Evolutionary conservation across 2,888 invertebrate species (phyloP), one percentile per base, ranked within the genome.

Genomic region (Neoscelio sp.): DNA sequence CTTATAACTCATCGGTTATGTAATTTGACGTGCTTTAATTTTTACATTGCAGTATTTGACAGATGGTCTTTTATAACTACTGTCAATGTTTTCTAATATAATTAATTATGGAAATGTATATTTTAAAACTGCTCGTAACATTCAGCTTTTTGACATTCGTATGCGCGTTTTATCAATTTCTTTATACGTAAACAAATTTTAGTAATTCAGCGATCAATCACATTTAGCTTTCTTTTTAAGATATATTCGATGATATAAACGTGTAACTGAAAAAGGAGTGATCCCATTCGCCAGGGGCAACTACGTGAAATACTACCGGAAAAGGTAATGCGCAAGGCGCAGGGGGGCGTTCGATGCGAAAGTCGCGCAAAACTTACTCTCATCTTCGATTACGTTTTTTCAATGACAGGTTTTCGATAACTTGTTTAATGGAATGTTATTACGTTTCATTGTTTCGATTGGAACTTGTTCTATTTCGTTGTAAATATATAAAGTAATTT

Each of bases 201-300:
- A n/a, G n/a, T n/a, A n/a, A n/a, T n/a, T n/a, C n/a, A n/a, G n/a
- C 26, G 44, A 17, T 46, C 30, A 42, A 65, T 65, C 42, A 48
- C 56, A 40, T 48, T 58, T 38, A 56, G 48, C 70, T 70, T 70
- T 70, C 70, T 58, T 68, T 58, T 58, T 48, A 28, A 26, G 35
- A 2, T 10, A 33, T 12, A 12, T 28, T 0, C 7, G 33, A n/a
- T 15, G 15, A 18, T 30, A 62, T 46, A 40, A 17, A 56, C 17
- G 23, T 23, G 42, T 8, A 5, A 3, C 50, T 75, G 17, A 18
- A 62, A 76, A 76, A 76, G 76, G 76, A 76, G 35, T 48, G 76
- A 46, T 68, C 68, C 40, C 68, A 76, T 76, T 76, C 48, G 56
- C 64, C 77, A 70, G 77, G 70, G 70, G 70, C 77, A 70, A 70